Evolutionary conservation across 2,888 invertebrate genomes (phyloP).

Genomic region (Gastracanthus pulcherrimus): DNA sequence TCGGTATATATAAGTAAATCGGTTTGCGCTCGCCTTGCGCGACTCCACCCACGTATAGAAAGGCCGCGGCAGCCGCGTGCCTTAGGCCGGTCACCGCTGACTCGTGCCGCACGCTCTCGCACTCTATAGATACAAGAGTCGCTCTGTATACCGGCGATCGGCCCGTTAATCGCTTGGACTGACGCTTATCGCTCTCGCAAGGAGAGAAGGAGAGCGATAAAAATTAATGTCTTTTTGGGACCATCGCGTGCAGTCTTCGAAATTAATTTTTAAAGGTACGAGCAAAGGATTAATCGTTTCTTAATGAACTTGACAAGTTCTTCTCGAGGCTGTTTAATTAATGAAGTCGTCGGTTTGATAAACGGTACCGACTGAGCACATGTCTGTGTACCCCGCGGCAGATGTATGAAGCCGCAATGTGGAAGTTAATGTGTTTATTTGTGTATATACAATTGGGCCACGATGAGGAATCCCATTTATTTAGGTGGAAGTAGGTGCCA

Average conservation of each 20-base stretch:
- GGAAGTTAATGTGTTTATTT: neutral
- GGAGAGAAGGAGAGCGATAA: neutral
- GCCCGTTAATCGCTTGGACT: conserved; percentile 35
- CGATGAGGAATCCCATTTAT: too few relatives aligned
- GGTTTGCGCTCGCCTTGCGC: too few relatives aligned
- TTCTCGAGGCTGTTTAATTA: conserved; percentile 6
- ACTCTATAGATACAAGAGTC: neutral
- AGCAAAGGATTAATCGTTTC: conserved; percentile 20
- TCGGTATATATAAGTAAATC: neutral
- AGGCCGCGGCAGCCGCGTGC: conserved; percentile 22
- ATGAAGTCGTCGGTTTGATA: conserved; percentile 22
- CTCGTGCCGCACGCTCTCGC: too few relatives aligned
- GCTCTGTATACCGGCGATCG: neutral
- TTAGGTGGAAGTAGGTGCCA: too few relatives aligned
- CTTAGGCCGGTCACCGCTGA: too few relatives aligned
- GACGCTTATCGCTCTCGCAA: conserved; percentile 32
- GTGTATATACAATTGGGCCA: too few relatives aligned
- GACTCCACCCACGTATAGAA: conserved; percentile 50
- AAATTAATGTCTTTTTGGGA: neutral
- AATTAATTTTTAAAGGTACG: neutral
- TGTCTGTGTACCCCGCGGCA: too few relatives aligned
- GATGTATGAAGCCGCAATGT: neutral
- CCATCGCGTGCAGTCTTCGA: neutral
- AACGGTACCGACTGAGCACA: neutral
- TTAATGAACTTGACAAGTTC: conserved; percentile 35